phyloP scores from a whole-genome alignment of 1,140 invertebrate genomes.

The Paraescarpia echinospica region DNA sequence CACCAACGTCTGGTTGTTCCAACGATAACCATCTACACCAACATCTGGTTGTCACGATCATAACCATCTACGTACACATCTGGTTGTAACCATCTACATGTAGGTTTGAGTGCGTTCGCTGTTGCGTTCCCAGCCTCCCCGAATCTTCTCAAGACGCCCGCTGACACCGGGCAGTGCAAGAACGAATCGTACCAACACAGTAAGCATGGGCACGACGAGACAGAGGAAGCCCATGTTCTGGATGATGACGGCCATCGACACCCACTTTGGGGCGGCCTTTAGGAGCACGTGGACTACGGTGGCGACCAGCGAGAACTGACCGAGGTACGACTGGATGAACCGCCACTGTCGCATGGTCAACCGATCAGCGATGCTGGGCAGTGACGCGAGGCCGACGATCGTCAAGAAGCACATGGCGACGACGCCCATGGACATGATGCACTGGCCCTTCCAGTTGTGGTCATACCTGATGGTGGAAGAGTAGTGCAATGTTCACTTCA shows the following conservation, averaged over 20 bases:
- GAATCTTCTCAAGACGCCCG: background rate
- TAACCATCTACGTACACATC: no score
- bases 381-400: constrained; percentile 43
- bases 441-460: constrained; percentile 50
- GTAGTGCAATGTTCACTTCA: background rate
- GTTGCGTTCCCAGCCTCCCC: constrained; percentile 8
- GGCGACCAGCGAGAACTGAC: constrained; percentile 42
- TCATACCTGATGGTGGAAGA: constrained; percentile 30
- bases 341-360: constrained; percentile 53
- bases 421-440: constrained; percentile 43
- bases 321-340: constrained; percentile 47
- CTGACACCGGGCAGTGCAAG: constrained; percentile 9
- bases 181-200: constrained; percentile 32
- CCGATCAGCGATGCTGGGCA: constrained; percentile 44
- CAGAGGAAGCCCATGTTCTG: constrained; percentile 45
- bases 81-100: background rate
- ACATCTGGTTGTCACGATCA: background rate
- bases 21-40: background rate
- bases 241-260: constrained; percentile 26
- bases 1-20: background rate
- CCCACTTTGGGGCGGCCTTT: constrained; percentile 45
- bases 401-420: constrained; percentile 42
- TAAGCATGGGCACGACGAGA: constrained; percentile 40
- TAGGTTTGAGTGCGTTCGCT: background rate
- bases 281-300: constrained; percentile 42